Evolutionary conservation across 2,888 invertebrate species (phyloP), one percentile per base, ranked within the genome.

Genomic region (Pteria penguin): DNA sequence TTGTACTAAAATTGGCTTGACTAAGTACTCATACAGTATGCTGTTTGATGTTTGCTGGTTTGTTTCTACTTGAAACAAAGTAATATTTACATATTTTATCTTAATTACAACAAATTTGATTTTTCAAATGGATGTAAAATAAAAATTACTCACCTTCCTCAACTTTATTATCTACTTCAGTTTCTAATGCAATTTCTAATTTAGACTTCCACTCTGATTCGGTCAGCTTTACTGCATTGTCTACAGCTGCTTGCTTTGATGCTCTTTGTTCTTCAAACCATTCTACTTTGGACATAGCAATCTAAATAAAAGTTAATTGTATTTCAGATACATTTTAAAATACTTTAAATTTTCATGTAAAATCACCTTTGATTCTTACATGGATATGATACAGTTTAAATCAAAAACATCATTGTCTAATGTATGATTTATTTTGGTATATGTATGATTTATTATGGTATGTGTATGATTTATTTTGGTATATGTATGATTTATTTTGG

Each of bases 221-320:
- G 0, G 82, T 81, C 2, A 84, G 76, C 72, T 83, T 76, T 4
- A 84, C 80, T 2, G 85, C 85, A 63, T 84, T 84, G 52, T 84
- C 85, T 61, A 84, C 82, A 36, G 85, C 85, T 2, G 82, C 77
- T 58, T 85, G 83, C 63, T 84, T 79, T 5, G 84, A 78, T 1
- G 76, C 75, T 22, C 81, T 63, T 70, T 88, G 85, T 75, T 85
- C 85, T 45, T 84, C 82, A 33, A 86, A 75, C 88, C 87, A 87
- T 33, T 81, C 81, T 33, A 81, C 82, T 54, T 85, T 86, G 1
- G 84, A 82, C 82, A 84, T 84, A 29, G 84, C 85, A 68, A 86
- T 77, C 86, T 86, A 76, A 24, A 78, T 76, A 74, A 67, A 32
- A 55, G 62, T 2, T 29, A 18, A 5, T 26, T 11, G 26, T 36